Evolutionary conservation across 2,797 vertebrate genomes (phyloP).

Genomic region (Mormyrus proboscirostris): DNA sequence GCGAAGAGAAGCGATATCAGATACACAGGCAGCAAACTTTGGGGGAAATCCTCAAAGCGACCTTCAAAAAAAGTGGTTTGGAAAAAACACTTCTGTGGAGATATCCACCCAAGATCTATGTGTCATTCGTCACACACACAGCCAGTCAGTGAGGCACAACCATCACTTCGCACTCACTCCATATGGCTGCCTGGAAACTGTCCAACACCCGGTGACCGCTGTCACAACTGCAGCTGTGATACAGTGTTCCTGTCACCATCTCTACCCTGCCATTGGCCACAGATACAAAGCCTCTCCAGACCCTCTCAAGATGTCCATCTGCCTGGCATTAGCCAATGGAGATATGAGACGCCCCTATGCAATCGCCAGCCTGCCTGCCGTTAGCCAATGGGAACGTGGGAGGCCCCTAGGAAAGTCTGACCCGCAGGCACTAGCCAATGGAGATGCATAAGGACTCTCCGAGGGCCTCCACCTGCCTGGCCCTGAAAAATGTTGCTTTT

Average conservation of each 20-base stretch:
- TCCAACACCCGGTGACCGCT: constrained; percentile 3
- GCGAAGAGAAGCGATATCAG: not conserved
- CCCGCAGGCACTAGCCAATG: not conserved
- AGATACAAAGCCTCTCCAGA: not conserved
- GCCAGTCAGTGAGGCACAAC: not conserved
- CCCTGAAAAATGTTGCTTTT: not conserved
- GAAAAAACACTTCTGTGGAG: not conserved
- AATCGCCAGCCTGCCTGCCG: not conserved
- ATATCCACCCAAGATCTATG: not conserved
- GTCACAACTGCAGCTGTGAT: not conserved
- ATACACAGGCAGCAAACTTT: not conserved
- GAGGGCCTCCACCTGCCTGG: not conserved
- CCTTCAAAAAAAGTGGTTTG: not conserved
- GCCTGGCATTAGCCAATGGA: not conserved
- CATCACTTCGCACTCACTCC: not conserved
- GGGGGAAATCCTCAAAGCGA: not conserved
- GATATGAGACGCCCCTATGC: not conserved
- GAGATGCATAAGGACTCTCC: not conserved
- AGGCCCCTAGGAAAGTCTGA: not conserved
- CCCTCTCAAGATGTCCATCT: not conserved
- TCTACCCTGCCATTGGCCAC: not conserved
- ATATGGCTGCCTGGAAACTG: not conserved
- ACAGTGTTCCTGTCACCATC: not conserved
- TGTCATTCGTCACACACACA: not conserved
- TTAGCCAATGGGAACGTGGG: not conserved